Evolutionary conservation across 2,113 vertebrate species (phyloP), one percentile per base, ranked within the genome.

Genomic region (Athene noctua): DNA sequence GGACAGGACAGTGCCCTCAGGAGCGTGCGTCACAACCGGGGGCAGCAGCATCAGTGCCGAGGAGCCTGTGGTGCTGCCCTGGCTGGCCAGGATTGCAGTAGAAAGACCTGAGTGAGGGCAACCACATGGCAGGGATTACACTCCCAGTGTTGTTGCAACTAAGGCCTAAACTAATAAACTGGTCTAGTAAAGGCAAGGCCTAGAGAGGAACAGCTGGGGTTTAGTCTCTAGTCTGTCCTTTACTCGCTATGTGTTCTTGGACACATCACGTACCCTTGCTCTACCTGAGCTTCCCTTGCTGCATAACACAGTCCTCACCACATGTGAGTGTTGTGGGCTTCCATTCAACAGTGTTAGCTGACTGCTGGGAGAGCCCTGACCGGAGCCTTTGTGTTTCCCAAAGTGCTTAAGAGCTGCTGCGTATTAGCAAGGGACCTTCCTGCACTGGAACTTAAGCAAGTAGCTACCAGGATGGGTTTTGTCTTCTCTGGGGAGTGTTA

Each of bases 231-330:
- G 12, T 14, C 23, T 52, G 46, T 59, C 49, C n/a, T 55, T 71
- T 18, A 8, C 34, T 59, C 4, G 2, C 61, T 25, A 0, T 13
- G 42, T 22, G 29, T 11, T 51, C 52, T 59, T 12, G 15, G 71
- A 54, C 74, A 18, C 0, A 0, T 36, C 2, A 8, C 1, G 9
- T n/a, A 46, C 79, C 15, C 47, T 67, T 8, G 1, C 22, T 62
- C 52, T 86, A 42, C n/a, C 70, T 5, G 3, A 59, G 42, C 27
- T 65, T 68, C 63, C 12, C 63, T 4, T 3, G 27, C 36, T 36
- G 62, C 19, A 0, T 5, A 57, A 51, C 47, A 32, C 44, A 44
- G 52, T 0, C 1, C 25, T 88, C 3, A 15, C 18, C 52, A 8
- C 0, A 0, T 42, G 27, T 23, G 61, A 32, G 7, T 12, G 4